Base-by-base conservation (phyloP, 1,140 invertebrate species). In the Philopotamus ludificatus region DNA sequence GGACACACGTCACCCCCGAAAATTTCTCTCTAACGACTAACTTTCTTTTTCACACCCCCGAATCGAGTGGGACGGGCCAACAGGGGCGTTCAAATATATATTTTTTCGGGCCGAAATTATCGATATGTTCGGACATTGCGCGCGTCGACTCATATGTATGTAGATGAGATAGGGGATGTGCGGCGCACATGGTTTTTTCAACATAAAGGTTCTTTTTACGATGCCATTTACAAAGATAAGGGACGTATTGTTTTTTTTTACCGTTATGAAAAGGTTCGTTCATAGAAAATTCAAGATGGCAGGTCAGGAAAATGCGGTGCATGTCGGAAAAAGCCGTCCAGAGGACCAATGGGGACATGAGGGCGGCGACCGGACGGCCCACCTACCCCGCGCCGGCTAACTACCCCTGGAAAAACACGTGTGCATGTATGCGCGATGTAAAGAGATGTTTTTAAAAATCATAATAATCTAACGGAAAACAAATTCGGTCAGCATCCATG, bases 221-320 rank as follows among this genome's bases (percentile, higher is more conserved):
- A 60, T 47, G 57, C 51, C 63, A 65, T 65, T 59, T 59, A 53
- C 26, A 50, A 39, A 65, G 63, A 65, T 57, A 49, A 51, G 45
- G 63, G 63, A 59, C 44, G 54, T 65, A 65, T 65, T 65, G 63
- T 65, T 65, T 65, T 65, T 63, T 63, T 25, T 16, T 49, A 10
- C 50, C 54, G 45, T 41, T 60, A 50, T 54, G 60, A 63, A 69
- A 69, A 60, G 67, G 63, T 63, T 61, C 55, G 51, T 60, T 63
- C 51, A 69, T 70, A 62, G 64, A 70, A 66, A 66, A 70, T 70
- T 70, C 68, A 70, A 70, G 60, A 70, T 70, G 68, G 68, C 58
- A 34, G 66, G 23, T 45, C 47, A 49, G 28, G 47, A 49, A 59
- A 63, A 70, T 26, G 60, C 20, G 60, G 41, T 60, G 42, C 53